These are phyloP conservation scores for Drosophila prolongata DNA, from an alignment of 2,888 invertebrate genomes.

Conservation along the genomic window DNA sequence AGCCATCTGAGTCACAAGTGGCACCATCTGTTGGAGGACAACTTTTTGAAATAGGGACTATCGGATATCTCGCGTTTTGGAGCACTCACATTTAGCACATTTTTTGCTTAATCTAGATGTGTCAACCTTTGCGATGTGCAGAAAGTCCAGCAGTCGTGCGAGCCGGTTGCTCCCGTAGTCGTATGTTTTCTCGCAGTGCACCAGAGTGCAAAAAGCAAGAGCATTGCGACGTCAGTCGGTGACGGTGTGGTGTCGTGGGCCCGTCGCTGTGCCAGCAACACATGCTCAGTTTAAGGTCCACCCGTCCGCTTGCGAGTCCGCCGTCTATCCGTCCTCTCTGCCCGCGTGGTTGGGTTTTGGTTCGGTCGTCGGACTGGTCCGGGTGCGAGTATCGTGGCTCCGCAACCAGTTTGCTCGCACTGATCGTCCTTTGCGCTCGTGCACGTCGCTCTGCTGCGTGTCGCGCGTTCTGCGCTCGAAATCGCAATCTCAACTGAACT, in stretches of 20 bases:
- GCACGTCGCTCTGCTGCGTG: constrained; percentile 14
- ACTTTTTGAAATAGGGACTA: too few species aligned
- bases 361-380: constrained; percentile 33
- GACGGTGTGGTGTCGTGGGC: constrained; percentile 1
- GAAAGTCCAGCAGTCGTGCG: constrained; percentile 27
- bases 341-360: constrained; percentile 7
- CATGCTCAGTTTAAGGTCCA: constrained; percentile 47
- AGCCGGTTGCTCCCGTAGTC: background rate
- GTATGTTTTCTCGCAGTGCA: constrained; percentile 50
- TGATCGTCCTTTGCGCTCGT: constrained; percentile 71
- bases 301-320: constrained; percentile 2
- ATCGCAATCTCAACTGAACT: constrained; percentile 19
- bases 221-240: constrained; percentile 36
- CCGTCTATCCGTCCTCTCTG: constrained; percentile 1
- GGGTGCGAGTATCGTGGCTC: constrained; percentile 29
- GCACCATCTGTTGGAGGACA: too few species aligned
- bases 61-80: too few species aligned
- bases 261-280: constrained; percentile 50
- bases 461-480: constrained; percentile 15
- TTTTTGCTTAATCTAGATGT: too few species aligned
- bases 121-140: constrained; percentile 4
- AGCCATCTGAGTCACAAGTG: too few species aligned
- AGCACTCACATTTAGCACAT: too few species aligned
- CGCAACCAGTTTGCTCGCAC: constrained; percentile 70
- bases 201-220: constrained; percentile 58